Conservation (phyloP, 2,797 vertebrate species). For the Oryzias sinensis region DNA sequence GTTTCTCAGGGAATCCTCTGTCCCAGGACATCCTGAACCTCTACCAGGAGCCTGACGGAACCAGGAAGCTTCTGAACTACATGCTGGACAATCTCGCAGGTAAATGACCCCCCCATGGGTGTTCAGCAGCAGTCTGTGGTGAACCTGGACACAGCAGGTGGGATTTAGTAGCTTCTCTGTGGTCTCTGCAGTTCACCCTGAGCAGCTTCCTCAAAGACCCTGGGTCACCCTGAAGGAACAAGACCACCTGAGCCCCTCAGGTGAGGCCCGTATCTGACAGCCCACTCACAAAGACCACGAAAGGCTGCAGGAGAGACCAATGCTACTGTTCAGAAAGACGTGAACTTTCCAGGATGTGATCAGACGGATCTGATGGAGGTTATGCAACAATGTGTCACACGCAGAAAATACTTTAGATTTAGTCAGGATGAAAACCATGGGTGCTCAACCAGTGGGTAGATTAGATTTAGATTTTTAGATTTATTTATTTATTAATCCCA, state of each 20-base stretch:
- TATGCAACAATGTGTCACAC: too few relatives aligned
- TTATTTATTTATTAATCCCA: too few relatives aligned
- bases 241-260: conserved; percentile 93
- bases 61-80: conserved; percentile 98
- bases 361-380: too few relatives aligned
- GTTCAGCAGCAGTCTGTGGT: conserved; percentile 7
- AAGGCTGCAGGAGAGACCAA: too few relatives aligned
- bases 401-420: too few relatives aligned
- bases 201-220: conserved; percentile 97
- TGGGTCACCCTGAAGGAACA: conserved; percentile 98
- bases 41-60: conserved; percentile 97
- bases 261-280: conserved; percentile 55
- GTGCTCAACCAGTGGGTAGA: too few relatives aligned
- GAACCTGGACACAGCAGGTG: conserved; percentile 2
- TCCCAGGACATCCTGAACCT: conserved; percentile 98
- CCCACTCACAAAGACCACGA: neutral
- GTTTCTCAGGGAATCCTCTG: conserved; percentile 92
- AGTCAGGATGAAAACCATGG: too few relatives aligned
- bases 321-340: too few relatives aligned
- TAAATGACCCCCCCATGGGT: conserved; percentile 51
- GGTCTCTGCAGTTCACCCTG: conserved; percentile 87
- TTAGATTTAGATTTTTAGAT: too few relatives aligned
- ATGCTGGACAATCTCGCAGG: conserved; percentile 99
- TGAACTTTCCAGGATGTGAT: too few relatives aligned
- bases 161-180: neutral